phyloP scores from a whole-genome alignment of 92 coral and sea anemone genomes.

The Heteractis magnifica region DNA sequence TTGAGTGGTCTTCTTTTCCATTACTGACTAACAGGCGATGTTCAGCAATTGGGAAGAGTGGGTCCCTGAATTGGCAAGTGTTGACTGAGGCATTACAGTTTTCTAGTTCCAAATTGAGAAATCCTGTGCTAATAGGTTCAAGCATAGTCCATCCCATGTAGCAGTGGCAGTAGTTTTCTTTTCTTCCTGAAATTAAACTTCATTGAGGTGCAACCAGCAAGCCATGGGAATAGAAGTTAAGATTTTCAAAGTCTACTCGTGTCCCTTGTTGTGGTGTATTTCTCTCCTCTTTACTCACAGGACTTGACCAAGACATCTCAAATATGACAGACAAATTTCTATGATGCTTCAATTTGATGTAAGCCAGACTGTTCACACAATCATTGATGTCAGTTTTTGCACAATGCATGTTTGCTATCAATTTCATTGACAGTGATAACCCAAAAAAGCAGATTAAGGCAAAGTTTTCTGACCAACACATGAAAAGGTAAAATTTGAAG shows the following conservation, averaged over 20 bases:
- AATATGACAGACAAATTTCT: background rate
- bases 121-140: background rate
- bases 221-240: background rate
- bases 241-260: background rate
- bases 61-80: background rate
- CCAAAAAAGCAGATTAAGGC: background rate
- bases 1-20: constrained; percentile 1
- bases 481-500: background rate
- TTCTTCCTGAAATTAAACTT: background rate
- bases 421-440: background rate
- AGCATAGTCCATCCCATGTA: background rate
- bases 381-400: background rate
- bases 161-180: background rate
- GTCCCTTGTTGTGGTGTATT: background rate
- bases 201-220: background rate
- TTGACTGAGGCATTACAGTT: background rate
- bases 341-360: background rate
- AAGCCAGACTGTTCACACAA: background rate
- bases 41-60: background rate
- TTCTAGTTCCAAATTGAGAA: background rate
- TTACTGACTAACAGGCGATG: background rate
- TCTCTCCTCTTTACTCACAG: background rate
- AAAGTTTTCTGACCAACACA: background rate
- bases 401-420: background rate
- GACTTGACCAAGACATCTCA: background rate